Percentiles rank a stretch among this genome's conserved stretches.
Evolutionary conservation across 1,140 invertebrate genomes (phyloP).

Genomic region (Aphaenogaster ashmeadi): DNA sequence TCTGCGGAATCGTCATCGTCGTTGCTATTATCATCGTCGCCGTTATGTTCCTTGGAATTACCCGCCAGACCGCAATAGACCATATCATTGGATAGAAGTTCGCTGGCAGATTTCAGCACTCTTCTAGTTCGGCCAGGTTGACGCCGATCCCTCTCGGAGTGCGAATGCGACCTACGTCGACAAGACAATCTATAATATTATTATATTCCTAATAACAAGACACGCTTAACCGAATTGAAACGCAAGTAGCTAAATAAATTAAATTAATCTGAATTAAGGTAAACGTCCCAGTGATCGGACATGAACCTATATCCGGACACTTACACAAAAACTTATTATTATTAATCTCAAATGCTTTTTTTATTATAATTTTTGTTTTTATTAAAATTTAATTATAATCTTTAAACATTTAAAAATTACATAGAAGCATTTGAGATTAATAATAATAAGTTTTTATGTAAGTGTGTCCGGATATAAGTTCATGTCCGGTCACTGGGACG

Average conservation of each 20-base stretch:
- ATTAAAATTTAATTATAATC: too few relatives aligned
- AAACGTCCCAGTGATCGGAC: too few relatives aligned
- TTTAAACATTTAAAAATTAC: too few relatives aligned
- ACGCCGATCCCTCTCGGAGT: slow-evolving; percentile 82
- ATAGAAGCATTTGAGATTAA: too few relatives aligned
- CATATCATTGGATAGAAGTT: slow-evolving; percentile 85
- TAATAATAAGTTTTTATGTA: too few relatives aligned
- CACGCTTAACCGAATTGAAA: background rate
- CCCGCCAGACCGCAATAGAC: slow-evolving; percentile 82
- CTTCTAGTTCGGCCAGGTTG: slow-evolving; percentile 76
- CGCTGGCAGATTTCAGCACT: slow-evolving; percentile 82
- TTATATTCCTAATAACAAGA: background rate
- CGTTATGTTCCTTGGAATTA: slow-evolving; percentile 53
- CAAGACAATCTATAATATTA: background rate
- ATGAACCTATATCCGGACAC: too few relatives aligned
- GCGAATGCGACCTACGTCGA: slow-evolving; percentile 81
- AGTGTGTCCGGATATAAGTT: too few relatives aligned
- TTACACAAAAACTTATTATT: too few relatives aligned
- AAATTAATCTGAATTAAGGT: background rate
- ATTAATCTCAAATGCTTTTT: too few relatives aligned
- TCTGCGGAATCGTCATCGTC: slow-evolving; percentile 80
- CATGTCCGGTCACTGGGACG: too few relatives aligned
- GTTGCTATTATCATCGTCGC: slow-evolving; percentile 69
- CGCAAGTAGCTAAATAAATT: background rate
- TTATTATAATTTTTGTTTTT: too few relatives aligned